Percentiles rank a stretch among this genome's conserved stretches.
Conservation (phyloP, 2,797 vertebrate genomes). For the Nannoperca australis region DNA sequence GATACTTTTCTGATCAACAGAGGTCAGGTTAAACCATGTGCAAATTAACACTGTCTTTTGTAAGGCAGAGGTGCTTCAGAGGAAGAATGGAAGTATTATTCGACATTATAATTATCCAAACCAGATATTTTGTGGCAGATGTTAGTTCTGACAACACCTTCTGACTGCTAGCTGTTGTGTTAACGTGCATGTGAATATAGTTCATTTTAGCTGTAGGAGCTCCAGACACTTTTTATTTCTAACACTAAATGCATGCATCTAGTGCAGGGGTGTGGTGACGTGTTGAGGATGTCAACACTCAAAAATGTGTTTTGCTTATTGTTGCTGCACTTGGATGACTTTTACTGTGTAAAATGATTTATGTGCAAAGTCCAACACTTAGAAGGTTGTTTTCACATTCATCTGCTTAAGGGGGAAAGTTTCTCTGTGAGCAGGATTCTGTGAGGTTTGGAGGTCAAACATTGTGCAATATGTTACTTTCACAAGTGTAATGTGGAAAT, state of each 20-base stretch:
- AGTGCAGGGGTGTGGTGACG: not conserved
- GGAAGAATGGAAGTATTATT: not conserved
- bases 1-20: slow-evolving; percentile 26
- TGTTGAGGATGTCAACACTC: not conserved
- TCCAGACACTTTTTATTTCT: not conserved
- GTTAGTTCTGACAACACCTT: not conserved
- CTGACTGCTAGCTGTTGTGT: not conserved
- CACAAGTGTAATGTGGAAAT: not conserved
- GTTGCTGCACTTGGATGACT: not conserved
- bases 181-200: not conserved
- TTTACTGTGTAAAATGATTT: not conserved
- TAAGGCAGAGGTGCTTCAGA: not conserved
- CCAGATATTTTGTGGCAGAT: not conserved
- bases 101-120: not conserved
- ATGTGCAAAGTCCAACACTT: not conserved
- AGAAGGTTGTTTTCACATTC: not conserved
- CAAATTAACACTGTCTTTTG: not conserved
- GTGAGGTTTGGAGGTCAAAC: not conserved
- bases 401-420: not conserved
- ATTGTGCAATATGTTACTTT: not conserved
- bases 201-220: not conserved
- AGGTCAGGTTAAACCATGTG: slow-evolving; percentile 8
- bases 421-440: not conserved
- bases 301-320: not conserved
- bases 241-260: not conserved